Evolutionary conservation across 2,797 vertebrate species (phyloP).

Genomic region (Karalla daura): DNA sequence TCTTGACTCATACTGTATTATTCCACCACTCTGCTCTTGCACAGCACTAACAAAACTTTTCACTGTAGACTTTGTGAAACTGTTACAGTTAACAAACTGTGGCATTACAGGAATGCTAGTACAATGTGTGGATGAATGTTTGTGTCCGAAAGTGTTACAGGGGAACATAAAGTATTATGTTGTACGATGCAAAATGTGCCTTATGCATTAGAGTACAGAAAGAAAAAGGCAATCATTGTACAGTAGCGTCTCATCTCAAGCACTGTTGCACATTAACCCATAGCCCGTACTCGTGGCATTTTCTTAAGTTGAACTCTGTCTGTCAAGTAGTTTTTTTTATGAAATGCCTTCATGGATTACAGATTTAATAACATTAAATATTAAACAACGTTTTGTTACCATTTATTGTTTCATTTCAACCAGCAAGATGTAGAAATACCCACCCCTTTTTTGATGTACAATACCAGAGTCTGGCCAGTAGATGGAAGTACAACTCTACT

Average conservation of each 20-base stretch:
- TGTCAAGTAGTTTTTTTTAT: slow-evolving; percentile 63
- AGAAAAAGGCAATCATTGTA: slow-evolving; percentile 29
- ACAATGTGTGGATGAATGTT: slow-evolving; percentile 25
- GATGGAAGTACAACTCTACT: slow-evolving; percentile 55
- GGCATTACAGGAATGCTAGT: slow-evolving; percentile 34
- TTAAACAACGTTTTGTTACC: slow-evolving; percentile 65
- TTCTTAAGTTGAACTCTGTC: slow-evolving; percentile 36
- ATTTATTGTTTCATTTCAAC: slow-evolving; percentile 15
- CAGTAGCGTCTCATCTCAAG: slow-evolving; percentile 37
- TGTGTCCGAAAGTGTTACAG: slow-evolving; percentile 39
- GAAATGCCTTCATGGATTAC: slow-evolving; percentile 50
- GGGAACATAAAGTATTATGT: slow-evolving; percentile 16
- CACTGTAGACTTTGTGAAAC: neutral
- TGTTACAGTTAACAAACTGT: slow-evolving; percentile 20
- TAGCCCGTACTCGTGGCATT: slow-evolving; percentile 46
- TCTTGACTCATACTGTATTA: slow-evolving; percentile 35
- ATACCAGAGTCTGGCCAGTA: slow-evolving; percentile 55
- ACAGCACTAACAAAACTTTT: slow-evolving; percentile 37
- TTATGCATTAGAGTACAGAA: slow-evolving; percentile 56
- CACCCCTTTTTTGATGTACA: neutral
- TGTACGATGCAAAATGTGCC: slow-evolving; percentile 65
- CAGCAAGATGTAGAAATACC: neutral
- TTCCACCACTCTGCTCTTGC: slow-evolving; percentile 25
- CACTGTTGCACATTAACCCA: slow-evolving; percentile 71
- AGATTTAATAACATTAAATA: too few relatives aligned